Conservation (phyloP, 2,888 invertebrate species). For the Sturmia bella region DNA sequence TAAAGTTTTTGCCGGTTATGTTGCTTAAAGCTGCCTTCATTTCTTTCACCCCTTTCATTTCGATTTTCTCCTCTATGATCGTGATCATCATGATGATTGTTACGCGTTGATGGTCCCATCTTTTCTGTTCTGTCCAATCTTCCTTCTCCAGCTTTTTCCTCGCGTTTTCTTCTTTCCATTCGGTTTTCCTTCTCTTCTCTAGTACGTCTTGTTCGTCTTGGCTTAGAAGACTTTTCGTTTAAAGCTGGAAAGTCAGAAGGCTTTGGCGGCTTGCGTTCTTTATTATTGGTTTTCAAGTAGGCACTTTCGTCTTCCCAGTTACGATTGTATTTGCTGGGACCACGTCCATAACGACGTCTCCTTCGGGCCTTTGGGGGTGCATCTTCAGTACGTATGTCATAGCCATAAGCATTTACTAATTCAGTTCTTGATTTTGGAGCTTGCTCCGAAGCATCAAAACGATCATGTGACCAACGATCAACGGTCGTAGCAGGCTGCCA, state of each 20-base stretch:
- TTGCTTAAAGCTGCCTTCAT: conserved; percentile 66
- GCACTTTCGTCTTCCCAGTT: conserved; percentile 97
- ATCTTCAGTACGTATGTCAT: conserved; percentile 96
- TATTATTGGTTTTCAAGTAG: conserved; percentile 85
- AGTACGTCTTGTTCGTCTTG: conserved; percentile 73
- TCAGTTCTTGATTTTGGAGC: conserved; percentile 81
- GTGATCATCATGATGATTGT: conserved; percentile 53
- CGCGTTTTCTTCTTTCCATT: conserved; percentile 74
- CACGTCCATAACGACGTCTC: conserved; percentile 93
- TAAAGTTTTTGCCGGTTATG: conserved; percentile 52
- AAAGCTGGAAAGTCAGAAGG: conserved; percentile 84
- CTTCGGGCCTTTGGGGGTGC: conserved; percentile 93
- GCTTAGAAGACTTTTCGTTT: conserved; percentile 75
- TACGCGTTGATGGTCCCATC: conserved; percentile 31
- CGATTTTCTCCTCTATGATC: conserved; percentile 40
- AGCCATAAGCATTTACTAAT: conserved; percentile 81
- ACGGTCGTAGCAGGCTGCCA: conserved; percentile 81
- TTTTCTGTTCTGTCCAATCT: conserved; percentile 42
- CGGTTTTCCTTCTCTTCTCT: conserved; percentile 79
- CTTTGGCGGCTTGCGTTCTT: conserved; percentile 81
- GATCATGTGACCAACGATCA: conserved; percentile 93
- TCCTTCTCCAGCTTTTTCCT: conserved; percentile 40
- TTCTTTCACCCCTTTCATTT: conserved; percentile 58
- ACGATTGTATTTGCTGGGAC: conserved; percentile 94
- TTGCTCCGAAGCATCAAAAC: conserved; percentile 84